Evolutionary conservation across 2,888 invertebrate species (phyloP).

Genomic region (Rhagium mordax): DNA sequence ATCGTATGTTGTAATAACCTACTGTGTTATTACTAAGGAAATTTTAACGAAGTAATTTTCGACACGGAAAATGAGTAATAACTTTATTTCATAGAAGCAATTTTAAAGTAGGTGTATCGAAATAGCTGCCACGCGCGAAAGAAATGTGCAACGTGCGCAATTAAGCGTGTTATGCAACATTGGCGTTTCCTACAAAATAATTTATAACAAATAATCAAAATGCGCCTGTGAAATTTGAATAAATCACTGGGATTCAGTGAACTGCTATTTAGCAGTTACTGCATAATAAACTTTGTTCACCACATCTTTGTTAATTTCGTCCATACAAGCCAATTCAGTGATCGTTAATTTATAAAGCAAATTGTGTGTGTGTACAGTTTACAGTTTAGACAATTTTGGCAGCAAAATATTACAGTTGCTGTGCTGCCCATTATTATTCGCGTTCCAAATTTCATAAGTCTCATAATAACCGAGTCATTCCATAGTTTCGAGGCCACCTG

Average conservation of each 20-base stretch:
- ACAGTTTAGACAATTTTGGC: no score
- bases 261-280: not conserved
- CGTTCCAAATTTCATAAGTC: no score
- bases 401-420: no score
- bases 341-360: no score
- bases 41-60: conserved; percentile 1
- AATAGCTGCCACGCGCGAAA: conserved; percentile 25
- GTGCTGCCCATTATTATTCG: no score
- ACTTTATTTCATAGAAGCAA: conserved; percentile 46
- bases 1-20: not conserved
- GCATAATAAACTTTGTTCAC: no score
- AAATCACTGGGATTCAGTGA: conserved; percentile 5
- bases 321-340: no score
- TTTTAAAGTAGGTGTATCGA: conserved; percentile 45
- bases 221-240: not conserved
- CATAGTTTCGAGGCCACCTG: no score
- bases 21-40: not conserved
- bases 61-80: conserved; percentile 34
- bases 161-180: conserved; percentile 12
- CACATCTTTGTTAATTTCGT: no score
- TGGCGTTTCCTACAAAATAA: conserved; percentile 1
- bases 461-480: no score
- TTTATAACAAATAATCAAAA: conserved; percentile 17
- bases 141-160: conserved; percentile 2
- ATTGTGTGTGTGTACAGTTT: no score